These are phyloP conservation scores for Caenorhabditis sinica DNA, from an alignment of 2,888 invertebrate species.

Conservation along the genomic window DNA sequence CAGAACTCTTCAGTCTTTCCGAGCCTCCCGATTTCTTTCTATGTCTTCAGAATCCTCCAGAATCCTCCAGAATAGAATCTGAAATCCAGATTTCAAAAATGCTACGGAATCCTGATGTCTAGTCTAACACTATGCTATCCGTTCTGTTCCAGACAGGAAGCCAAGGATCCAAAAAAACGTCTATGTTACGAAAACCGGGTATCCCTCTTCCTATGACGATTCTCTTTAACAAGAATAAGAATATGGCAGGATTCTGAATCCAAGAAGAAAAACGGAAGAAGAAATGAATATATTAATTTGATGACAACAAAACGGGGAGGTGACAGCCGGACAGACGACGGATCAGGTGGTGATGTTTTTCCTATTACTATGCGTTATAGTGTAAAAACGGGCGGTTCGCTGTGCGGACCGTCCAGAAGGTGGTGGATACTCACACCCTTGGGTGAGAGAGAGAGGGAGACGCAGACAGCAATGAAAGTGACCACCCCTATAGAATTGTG, in stretches of 20 bases:
- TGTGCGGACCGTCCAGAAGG: not conserved
- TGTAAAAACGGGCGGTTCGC: not conserved
- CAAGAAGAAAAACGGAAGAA: not conserved
- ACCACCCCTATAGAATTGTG: not conserved
- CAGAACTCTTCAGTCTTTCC: too few relatives aligned
- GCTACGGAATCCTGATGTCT: too few relatives aligned
- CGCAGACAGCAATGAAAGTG: slow-evolving; percentile 18
- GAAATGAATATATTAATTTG: not conserved
- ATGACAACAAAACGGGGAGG: not conserved
- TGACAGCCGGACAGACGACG: too few relatives aligned
- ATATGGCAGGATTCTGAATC: not conserved
- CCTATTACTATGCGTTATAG: too few relatives aligned
- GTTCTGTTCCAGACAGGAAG: too few relatives aligned
- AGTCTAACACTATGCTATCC: too few relatives aligned
- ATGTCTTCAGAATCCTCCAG: too few relatives aligned
- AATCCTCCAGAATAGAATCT: too few relatives aligned
- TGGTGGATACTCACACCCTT: not conserved
- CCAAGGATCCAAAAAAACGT: too few relatives aligned
- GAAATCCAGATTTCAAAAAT: too few relatives aligned
- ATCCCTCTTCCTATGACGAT: too few relatives aligned
- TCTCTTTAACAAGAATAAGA: not conserved
- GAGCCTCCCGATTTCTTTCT: too few relatives aligned
- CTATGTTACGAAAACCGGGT: not conserved
- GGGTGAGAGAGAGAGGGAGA: slow-evolving; percentile 25
- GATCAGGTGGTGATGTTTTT: slow-evolving; percentile 23